Evolutionary conservation across 2,888 invertebrate genomes (phyloP).

Genomic region (Drosophila falleni): DNA sequence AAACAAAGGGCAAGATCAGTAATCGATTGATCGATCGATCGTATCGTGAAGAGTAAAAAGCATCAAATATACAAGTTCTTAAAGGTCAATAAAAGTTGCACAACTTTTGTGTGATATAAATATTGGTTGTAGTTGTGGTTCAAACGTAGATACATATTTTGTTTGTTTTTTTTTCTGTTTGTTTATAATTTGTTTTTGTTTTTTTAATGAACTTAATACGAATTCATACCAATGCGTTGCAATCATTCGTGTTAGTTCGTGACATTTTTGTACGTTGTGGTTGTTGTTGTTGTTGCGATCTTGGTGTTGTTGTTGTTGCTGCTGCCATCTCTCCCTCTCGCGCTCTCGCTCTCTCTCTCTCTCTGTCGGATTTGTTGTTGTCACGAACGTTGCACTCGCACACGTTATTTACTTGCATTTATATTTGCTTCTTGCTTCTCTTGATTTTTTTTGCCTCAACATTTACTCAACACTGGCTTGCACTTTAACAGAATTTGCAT

Average conservation of each 20-base stretch:
- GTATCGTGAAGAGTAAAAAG: slow-evolving; percentile 42
- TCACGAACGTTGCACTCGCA: slow-evolving; percentile 70
- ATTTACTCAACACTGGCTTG: slow-evolving; percentile 55
- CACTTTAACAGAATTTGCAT: slow-evolving; percentile 53
- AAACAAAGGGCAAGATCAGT: slow-evolving; percentile 1
- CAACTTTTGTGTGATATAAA: slow-evolving; percentile 28
- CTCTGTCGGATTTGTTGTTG: slow-evolving; percentile 41
- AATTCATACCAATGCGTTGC: slow-evolving; percentile 85
- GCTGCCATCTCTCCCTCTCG: slow-evolving; percentile 10
- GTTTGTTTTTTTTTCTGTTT: slow-evolving; percentile 28
- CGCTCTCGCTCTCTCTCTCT: no score
- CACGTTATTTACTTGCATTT: slow-evolving; percentile 43
- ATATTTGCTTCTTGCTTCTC: slow-evolving; percentile 29
- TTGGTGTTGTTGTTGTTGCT: slow-evolving; percentile 48
- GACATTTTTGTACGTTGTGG: slow-evolving; percentile 69
- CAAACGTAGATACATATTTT: slow-evolving; percentile 36
- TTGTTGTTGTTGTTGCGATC: slow-evolving; percentile 51
- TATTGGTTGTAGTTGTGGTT: slow-evolving; percentile 37
- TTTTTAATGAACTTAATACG: slow-evolving; percentile 83
- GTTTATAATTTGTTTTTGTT: slow-evolving; percentile 45
- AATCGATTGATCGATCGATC: background rate
- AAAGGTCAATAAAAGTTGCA: slow-evolving; percentile 47
- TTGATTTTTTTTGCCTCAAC: slow-evolving; percentile 36
- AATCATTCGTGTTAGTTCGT: slow-evolving; percentile 84
- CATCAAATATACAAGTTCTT: slow-evolving; percentile 69